phyloP scores from a whole-genome alignment of 2,888 invertebrate genomes.

The Limenitis camilla region DNA sequence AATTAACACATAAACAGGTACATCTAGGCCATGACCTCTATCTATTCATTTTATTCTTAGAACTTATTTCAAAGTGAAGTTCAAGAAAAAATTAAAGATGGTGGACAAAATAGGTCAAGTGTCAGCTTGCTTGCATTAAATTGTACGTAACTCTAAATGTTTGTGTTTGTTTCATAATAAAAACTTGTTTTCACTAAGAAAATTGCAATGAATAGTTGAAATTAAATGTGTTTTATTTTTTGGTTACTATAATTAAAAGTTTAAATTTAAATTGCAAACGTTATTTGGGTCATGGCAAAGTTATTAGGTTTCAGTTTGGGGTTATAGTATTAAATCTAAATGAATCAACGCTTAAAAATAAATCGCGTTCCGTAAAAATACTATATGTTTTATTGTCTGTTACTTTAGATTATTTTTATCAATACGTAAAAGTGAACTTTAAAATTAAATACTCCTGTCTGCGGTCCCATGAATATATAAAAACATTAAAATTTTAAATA shows the following conservation, averaged over 20 bases:
- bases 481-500: too few species aligned
- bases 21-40: slow-evolving; percentile 17
- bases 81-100: slow-evolving; percentile 21
- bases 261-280: neutral
- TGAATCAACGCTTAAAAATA: too few species aligned
- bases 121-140: slow-evolving; percentile 17
- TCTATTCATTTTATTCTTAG: slow-evolving; percentile 22
- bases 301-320: too few species aligned
- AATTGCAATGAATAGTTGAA: slow-evolving; percentile 1
- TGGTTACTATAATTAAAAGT: neutral
- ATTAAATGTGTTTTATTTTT: neutral
- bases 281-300: too few species aligned
- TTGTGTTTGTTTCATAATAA: slow-evolving; percentile 13
- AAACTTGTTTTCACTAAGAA: slow-evolving; percentile 7
- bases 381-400: too few species aligned
- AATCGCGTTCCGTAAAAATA: too few species aligned
- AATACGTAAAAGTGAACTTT: too few species aligned
- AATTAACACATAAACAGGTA: slow-evolving; percentile 7
- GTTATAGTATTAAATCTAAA: too few species aligned
- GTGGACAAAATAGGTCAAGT: slow-evolving; percentile 19
- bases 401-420: too few species aligned
- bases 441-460: too few species aligned
- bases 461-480: too few species aligned
- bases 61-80: slow-evolving; percentile 20
- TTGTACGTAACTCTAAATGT: slow-evolving; percentile 16